A percentile compares a stretch with the other conserved stretches of the same genome.
Conservation (phyloP, 1,140 invertebrate species). For the Magallana gigas region DNA sequence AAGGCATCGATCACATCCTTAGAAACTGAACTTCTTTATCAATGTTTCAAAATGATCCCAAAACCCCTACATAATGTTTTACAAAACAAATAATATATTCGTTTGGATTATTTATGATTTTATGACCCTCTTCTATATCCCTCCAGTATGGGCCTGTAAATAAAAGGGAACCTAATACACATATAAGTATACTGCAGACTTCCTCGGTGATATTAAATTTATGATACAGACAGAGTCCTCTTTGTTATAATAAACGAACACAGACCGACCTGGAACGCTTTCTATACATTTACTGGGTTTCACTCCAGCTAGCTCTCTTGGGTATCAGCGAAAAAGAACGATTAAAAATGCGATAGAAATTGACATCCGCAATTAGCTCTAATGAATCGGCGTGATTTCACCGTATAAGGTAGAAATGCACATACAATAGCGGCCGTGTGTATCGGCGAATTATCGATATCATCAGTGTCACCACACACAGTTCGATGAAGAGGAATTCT, state of each 20-base stretch:
- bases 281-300: not conserved
- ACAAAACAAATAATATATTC: no score
- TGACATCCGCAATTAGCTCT: not conserved
- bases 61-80: no score
- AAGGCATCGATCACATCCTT: no score
- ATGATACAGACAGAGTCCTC: not conserved
- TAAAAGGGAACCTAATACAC: not conserved
- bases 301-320: not conserved
- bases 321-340: not conserved
- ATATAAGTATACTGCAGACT: not conserved
- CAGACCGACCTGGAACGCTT: not conserved
- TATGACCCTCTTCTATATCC: no score
- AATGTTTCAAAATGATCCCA: no score
- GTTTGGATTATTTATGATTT: no score
- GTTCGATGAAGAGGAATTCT: no score
- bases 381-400: conserved; percentile 2
- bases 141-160: not conserved
- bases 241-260: not conserved
- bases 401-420: not conserved
- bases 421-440: no score
- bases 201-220: not conserved
- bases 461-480: no score
- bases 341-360: not conserved
- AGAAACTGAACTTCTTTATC: no score
- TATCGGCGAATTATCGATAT: no score